These are phyloP conservation scores for Gryon sp. DNA, from an alignment of 1,140 invertebrate species.

Conservation along the genomic window DNA sequence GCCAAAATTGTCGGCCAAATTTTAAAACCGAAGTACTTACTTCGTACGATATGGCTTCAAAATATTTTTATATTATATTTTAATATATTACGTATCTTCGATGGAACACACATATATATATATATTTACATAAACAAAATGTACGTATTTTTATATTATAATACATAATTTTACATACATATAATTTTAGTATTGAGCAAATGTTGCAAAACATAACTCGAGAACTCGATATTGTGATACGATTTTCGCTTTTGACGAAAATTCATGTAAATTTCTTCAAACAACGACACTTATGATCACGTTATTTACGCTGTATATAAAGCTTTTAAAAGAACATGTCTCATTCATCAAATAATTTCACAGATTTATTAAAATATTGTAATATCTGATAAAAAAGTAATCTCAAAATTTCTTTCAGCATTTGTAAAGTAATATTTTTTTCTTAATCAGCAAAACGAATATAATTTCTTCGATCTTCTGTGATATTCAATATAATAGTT, in stretches of 20 bases:
- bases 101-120: no score
- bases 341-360: no score
- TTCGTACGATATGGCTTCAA: constrained; percentile 21
- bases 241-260: constrained; percentile 53
- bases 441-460: no score
- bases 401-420: no score
- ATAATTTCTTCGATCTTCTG: no score
- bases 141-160: constrained; percentile 43
- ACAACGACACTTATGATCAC: constrained; percentile 14
- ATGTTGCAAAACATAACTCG: constrained; percentile 56
- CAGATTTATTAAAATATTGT: no score
- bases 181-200: constrained; percentile 30
- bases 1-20: constrained; percentile 4
- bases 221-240: constrained; percentile 61
- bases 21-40: not conserved
- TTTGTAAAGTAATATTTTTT: no score
- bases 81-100: constrained; percentile 10
- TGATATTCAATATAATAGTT: no score
- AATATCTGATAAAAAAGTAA: no score
- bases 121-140: constrained; percentile 20
- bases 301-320: constrained; percentile 17
- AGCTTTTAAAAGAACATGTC: no score
- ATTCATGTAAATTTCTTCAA: constrained; percentile 50
- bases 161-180: constrained; percentile 16
- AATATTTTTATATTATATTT: constrained; percentile 23